These are phyloP conservation scores for Iphiclides podalirius DNA, from an alignment of 2,888 invertebrate species.

Conservation along the genomic window DNA sequence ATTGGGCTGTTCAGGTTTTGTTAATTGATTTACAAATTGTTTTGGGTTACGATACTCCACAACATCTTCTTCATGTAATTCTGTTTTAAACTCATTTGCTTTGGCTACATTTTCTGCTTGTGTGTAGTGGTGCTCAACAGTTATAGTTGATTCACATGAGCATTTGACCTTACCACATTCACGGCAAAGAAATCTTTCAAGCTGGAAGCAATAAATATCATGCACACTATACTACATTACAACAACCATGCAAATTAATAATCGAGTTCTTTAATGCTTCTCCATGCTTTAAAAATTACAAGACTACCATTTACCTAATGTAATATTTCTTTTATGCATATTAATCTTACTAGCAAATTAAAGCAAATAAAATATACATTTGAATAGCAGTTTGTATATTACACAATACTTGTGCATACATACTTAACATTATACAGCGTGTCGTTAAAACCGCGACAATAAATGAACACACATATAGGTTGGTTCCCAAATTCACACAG, in stretches of 20 bases:
- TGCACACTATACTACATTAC: conserved; percentile 66
- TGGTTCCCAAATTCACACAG: too few relatives aligned
- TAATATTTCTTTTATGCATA: too few relatives aligned
- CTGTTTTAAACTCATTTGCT: conserved; percentile 21
- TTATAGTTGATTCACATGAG: conserved; percentile 66
- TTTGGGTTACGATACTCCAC: conserved; percentile 56
- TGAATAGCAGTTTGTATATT: too few relatives aligned
- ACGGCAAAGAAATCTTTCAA: conserved; percentile 87
- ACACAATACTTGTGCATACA: too few relatives aligned
- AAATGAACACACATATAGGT: too few relatives aligned
- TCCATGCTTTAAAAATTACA: background rate
- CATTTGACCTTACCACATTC: conserved; percentile 85
- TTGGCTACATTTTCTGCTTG: conserved; percentile 33
- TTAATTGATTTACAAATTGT: conserved; percentile 44
- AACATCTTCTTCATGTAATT: conserved; percentile 35
- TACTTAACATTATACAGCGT: too few relatives aligned
- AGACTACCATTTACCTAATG: too few relatives aligned
- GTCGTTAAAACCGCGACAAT: too few relatives aligned
- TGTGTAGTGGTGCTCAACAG: conserved; percentile 34
- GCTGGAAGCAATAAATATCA: conserved; percentile 84
- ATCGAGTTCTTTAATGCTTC: background rate
- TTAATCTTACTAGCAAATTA: too few relatives aligned
- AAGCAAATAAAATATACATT: too few relatives aligned
- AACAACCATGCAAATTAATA: conserved; percentile 53
- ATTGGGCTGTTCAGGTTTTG: conserved; percentile 45